These are phyloP conservation scores for Parapristionchus giblindavisi DNA, from an alignment of 2,888 invertebrate species.

Conservation along the genomic window DNA sequence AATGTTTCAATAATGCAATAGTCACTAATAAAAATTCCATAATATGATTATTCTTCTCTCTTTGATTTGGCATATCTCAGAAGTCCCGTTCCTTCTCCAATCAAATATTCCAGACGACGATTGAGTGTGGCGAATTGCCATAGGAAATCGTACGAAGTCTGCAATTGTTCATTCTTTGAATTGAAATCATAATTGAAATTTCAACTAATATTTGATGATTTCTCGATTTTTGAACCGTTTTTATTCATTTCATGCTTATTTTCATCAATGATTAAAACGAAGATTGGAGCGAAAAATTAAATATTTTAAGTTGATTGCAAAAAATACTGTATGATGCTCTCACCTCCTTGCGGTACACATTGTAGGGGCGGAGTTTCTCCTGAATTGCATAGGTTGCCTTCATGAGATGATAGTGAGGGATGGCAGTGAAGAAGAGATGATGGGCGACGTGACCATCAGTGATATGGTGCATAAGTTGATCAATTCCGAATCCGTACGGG, in stretches of 20 bases:
- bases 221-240: neutral
- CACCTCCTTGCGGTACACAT: slow-evolving; percentile 37
- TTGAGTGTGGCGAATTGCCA: slow-evolving; percentile 37
- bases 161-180: slow-evolving; percentile 5
- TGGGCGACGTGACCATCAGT: slow-evolving; percentile 64
- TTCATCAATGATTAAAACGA: neutral
- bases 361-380: slow-evolving; percentile 31
- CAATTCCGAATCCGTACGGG: slow-evolving; percentile 59
- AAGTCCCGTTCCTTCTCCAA: slow-evolving; percentile 38
- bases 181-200: neutral
- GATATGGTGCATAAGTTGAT: slow-evolving; percentile 59
- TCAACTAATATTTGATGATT: neutral
- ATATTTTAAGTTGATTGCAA: neutral
- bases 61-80: slow-evolving; percentile 32
- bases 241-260: neutral
- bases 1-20: no score
- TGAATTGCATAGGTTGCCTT: slow-evolving; percentile 56
- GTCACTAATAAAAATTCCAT: no score
- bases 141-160: slow-evolving; percentile 39
- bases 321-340: neutral
- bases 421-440: slow-evolving; percentile 62
- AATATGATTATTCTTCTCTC: slow-evolving; percentile 19
- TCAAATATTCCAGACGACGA: slow-evolving; percentile 33
- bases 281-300: neutral
- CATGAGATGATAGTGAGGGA: slow-evolving; percentile 60